A percentile compares a stretch with the other conserved stretches of the same genome.
Conservation (phyloP, 2,797 vertebrate genomes). For the Parotocinclus haroldoi region DNA sequence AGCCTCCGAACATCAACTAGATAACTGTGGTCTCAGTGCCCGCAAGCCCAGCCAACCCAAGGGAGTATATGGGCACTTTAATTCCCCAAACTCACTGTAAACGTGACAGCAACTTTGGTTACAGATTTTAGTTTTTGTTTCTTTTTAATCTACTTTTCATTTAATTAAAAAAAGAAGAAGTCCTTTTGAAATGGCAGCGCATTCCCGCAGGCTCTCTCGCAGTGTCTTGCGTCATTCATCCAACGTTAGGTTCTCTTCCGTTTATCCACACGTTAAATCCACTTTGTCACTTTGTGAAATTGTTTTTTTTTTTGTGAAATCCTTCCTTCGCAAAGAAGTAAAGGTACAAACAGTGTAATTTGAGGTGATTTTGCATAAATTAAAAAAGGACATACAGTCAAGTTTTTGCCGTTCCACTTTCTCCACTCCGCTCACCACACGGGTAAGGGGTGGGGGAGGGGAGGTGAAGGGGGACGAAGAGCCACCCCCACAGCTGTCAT, state of each 20-base stretch:
- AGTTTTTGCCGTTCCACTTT: slow-evolving; percentile 80
- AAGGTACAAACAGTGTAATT: slow-evolving; percentile 90
- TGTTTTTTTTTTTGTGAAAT: slow-evolving; percentile 75
- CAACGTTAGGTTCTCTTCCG: slow-evolving; percentile 47
- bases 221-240: slow-evolving; percentile 70
- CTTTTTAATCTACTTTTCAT: slow-evolving; percentile 54
- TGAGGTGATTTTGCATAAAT: slow-evolving; percentile 99
- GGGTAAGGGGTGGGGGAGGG: slow-evolving; percentile 53
- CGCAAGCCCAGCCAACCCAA: slow-evolving; percentile 52
- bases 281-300: slow-evolving; percentile 76
- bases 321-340: slow-evolving; percentile 88
- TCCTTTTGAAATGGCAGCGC: slow-evolving; percentile 83
- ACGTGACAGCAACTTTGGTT: slow-evolving; percentile 99
- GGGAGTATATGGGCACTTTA: slow-evolving; percentile 72
- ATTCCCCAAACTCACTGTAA: slow-evolving; percentile 98
- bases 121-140: slow-evolving; percentile 73
- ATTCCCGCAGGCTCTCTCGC: slow-evolving; percentile 70
- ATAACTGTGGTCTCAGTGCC: slow-evolving; percentile 65
- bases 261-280: slow-evolving; percentile 61
- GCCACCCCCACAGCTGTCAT: slow-evolving; percentile 91
- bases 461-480: slow-evolving; percentile 26
- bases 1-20: slow-evolving; percentile 78
- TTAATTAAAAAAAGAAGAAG: slow-evolving; percentile 77
- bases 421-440: slow-evolving; percentile 86
- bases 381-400: slow-evolving; percentile 70